A percentile compares a stretch with the other conserved stretches of the same genome.
Conservation (phyloP, 2,797 vertebrate species). For the Tenualosa thibaudeaui region DNA sequence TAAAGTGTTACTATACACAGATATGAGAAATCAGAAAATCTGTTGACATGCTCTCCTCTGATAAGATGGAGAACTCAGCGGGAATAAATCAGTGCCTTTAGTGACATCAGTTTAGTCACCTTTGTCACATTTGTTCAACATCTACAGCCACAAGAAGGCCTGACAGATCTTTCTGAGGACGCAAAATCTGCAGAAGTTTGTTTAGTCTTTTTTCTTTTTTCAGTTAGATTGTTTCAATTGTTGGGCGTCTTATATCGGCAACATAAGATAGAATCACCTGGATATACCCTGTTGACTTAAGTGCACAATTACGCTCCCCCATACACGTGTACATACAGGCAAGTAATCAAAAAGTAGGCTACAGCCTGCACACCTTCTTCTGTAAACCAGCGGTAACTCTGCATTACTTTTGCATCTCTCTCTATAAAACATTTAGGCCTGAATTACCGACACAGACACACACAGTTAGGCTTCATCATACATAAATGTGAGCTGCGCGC, state of each 20-base stretch:
- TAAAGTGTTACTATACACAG: background rate
- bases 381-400: no score
- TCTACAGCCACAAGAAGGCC: background rate
- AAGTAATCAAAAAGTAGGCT: no score
- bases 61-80: background rate
- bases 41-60: background rate
- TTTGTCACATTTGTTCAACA: slow-evolving; percentile 34
- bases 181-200: background rate
- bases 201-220: background rate
- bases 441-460: background rate
- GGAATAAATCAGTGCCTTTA: slow-evolving; percentile 47
- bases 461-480: no score
- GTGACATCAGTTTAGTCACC: slow-evolving; percentile 47
- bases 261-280: background rate
- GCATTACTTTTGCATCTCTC: no score
- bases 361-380: no score
- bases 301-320: no score
- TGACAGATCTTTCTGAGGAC: background rate
- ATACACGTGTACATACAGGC: no score
- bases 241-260: background rate
- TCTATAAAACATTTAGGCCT: background rate
- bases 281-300: background rate
- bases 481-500: background rate
- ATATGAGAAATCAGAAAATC: background rate
- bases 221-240: no score